phyloP scores from a whole-genome alignment of 2,888 invertebrate species.

The Prosopocoilus inquinatus region DNA sequence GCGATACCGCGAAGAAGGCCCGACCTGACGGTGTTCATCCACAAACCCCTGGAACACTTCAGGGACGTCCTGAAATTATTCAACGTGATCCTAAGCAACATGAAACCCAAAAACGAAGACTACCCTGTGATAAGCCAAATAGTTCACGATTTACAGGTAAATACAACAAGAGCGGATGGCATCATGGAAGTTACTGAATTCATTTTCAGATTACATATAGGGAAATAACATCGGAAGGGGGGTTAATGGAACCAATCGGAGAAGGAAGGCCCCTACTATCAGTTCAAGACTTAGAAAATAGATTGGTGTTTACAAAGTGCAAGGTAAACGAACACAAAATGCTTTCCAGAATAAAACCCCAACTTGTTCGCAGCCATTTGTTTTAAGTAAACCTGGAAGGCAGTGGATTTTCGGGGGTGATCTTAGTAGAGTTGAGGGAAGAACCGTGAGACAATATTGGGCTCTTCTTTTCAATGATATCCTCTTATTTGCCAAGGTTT shows the following conservation, averaged over 20 bases:
- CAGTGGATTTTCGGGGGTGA: conserved; percentile 92
- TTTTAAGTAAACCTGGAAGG: conserved; percentile 76
- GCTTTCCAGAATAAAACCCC: not conserved
- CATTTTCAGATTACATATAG: conserved; percentile 64
- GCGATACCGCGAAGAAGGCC: conserved; percentile 78
- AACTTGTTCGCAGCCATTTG: conserved; percentile 66
- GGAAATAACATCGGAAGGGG: conserved; percentile 80
- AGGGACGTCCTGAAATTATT: conserved; percentile 62
- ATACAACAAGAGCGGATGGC: too few relatives aligned
- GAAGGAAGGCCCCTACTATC: conserved; percentile 80
- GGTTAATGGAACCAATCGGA: conserved; percentile 81
- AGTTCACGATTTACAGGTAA: conserved; percentile 53
- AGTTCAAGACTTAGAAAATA: conserved; percentile 80
- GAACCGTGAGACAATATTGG: conserved; percentile 81
- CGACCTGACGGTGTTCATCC: conserved; percentile 80
- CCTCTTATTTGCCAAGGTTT: conserved; percentile 81
- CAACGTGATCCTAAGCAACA: conserved; percentile 54
- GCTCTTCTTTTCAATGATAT: conserved; percentile 81
- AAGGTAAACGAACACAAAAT: conserved; percentile 56
- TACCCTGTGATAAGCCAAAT: conserved; percentile 52
- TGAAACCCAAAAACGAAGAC: conserved; percentile 53
- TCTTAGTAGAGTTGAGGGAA: conserved; percentile 77
- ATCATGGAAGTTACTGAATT: not conserved
- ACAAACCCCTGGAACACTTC: conserved; percentile 82
- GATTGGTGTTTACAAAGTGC: conserved; percentile 87